Base-by-base conservation (phyloP, 2,797 vertebrate genomes). In the Astyanax mexicanus region DNA sequence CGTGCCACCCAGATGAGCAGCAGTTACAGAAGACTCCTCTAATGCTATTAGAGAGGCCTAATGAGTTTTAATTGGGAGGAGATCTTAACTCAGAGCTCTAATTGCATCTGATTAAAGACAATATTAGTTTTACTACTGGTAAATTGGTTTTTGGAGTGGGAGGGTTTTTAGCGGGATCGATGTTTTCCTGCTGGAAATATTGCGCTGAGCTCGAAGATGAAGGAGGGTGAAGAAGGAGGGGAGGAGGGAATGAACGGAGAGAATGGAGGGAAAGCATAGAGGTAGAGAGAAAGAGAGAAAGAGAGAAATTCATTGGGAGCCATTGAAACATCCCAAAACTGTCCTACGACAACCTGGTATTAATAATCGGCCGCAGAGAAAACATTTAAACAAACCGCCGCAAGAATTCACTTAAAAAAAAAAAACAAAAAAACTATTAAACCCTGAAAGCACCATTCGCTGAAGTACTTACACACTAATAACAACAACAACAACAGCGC, bases 71-170 rank as follows among this genome's bases (percentile, higher is more conserved):
- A 94, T 93, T 93, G 92, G 91, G 85, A 91, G 89, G 91, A 93
- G 92, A 94, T 94, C 92, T 93, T 93, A 93, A 94, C 92, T 92
- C 90, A 87, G 86, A 81, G 86, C 79, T 85, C 88, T 94, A 93
- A 94, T 93, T 94, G 92, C 88, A 92, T 93, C 91, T 93, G 92
- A 94, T 94, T 93, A 93, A 92, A 92, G 91, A 93, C 92, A 92
- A 93, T 93, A 93, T 93, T 93, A 91, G 92, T 92, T 93, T 93
- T 93, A 92, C 88, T 89, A 87, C 84, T 80, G 82, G 90, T 87
- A 91, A 93, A 92, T 92, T 92, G 92, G 85, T 83, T 74, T 67
- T 61, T 55, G 84, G 86, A 85, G 84, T 74, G 87, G 78, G 69
- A 81, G 82, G 71, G 69, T 42, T 78, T 86, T 86, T 80, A 81